Evolutionary conservation across 2,113 vertebrate species (phyloP).

Genomic region (Syngnathus floridae): DNA sequence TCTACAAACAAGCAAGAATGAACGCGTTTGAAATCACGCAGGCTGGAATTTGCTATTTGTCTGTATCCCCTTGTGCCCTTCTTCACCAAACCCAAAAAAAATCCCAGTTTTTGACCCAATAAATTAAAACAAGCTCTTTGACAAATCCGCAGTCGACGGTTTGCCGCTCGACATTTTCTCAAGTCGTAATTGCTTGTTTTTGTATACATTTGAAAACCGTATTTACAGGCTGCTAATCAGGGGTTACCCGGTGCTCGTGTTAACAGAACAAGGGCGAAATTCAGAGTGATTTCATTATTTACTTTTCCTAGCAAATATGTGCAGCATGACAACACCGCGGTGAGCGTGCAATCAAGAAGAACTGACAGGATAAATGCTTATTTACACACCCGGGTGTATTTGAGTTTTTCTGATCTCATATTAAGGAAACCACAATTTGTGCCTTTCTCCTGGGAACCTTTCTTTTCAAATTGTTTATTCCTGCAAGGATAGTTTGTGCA

Average conservation of each 20-base stretch:
- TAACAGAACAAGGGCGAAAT: conserved; percentile 1
- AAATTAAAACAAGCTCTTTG: conserved; percentile 8
- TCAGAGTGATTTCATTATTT: conserved; percentile 36
- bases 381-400: conserved; percentile 41
- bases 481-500: conserved; percentile 14
- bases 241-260: conserved; percentile 4
- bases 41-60: not conserved
- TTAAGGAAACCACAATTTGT: conserved; percentile 36
- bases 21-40: not conserved
- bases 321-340: conserved; percentile 25
- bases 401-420: conserved; percentile 29
- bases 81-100: not conserved
- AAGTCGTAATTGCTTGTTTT: conserved; percentile 27
- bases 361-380: conserved; percentile 16
- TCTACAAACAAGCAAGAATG: not conserved
- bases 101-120: conserved; percentile 30
- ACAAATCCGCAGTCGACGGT: conserved; percentile 10
- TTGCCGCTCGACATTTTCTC: conserved; percentile 12
- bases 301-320: conserved; percentile 36
- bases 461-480: conserved; percentile 12
- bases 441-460: conserved; percentile 15
- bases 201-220: conserved; percentile 26
- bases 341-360: conserved; percentile 42
- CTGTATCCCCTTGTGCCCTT: not conserved
- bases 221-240: conserved; percentile 22